These are phyloP conservation scores for Drosophila kuntzei DNA, from an alignment of 2,888 invertebrate species.

Conservation along the genomic window DNA sequence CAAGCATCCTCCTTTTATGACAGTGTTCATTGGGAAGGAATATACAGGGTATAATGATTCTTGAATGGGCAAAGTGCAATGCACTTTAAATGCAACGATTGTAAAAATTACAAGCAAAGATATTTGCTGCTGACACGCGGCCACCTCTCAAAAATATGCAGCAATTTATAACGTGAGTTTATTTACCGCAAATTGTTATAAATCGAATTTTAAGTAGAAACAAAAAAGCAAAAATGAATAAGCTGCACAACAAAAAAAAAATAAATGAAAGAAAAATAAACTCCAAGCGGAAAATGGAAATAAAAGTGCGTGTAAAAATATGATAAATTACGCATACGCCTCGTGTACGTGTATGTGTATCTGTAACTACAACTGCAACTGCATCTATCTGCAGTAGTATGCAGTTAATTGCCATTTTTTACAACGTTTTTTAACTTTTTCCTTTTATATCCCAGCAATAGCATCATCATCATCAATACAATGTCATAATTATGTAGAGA, in stretches of 20 bases:
- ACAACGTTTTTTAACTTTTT: constrained; percentile 47
- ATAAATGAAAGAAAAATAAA: constrained; percentile 9
- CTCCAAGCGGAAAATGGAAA: constrained; percentile 58
- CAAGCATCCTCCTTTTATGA: too few species aligned
- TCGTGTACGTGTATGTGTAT: constrained; percentile 12
- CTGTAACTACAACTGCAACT: constrained; percentile 4
- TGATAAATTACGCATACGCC: constrained; percentile 77
- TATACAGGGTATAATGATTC: constrained; percentile 20
- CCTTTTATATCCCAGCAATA: constrained; percentile 18
- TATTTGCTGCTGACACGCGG: constrained; percentile 57
- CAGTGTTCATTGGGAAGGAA: background rate
- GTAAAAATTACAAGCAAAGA: constrained; percentile 55
- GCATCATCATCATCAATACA: constrained; percentile 42
- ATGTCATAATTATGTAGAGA: constrained; percentile 47
- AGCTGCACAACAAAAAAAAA: constrained; percentile 5
- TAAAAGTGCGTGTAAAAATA: constrained; percentile 71
- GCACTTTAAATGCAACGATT: constrained; percentile 60
- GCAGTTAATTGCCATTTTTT: constrained; percentile 74
- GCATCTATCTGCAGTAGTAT: constrained; percentile 24
- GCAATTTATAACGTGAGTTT: constrained; percentile 74
- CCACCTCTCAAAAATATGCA: constrained; percentile 52
- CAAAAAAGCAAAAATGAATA: constrained; percentile 21
- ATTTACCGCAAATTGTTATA: constrained; percentile 81
- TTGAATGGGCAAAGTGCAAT: constrained; percentile 49
- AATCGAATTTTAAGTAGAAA: constrained; percentile 76